These are phyloP conservation scores for Dryocosmus kuriphilus DNA, from an alignment of 2,888 invertebrate species.

Conservation along the genomic window DNA sequence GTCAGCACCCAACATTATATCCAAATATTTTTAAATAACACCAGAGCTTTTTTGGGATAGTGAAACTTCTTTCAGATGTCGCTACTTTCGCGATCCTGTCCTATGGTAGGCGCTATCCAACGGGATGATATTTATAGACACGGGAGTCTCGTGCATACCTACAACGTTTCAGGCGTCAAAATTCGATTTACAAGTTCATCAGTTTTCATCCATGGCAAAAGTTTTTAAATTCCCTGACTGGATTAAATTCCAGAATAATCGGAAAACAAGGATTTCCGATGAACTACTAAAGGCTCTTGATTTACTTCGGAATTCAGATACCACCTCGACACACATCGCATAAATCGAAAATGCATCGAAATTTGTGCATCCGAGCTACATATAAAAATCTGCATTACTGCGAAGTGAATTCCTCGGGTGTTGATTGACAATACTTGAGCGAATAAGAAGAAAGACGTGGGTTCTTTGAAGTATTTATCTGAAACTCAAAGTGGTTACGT, in stretches of 20 bases:
- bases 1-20: not conserved
- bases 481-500: not conserved
- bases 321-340: not conserved
- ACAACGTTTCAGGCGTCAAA: conserved; percentile 70
- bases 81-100: conserved; percentile 52
- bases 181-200: conserved; percentile 56
- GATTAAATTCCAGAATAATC: not conserved
- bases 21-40: conserved; percentile 4
- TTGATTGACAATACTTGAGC: conserved; percentile 31
- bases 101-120: conserved; percentile 69
- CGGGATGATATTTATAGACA: conserved; percentile 72
- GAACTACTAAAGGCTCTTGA: not conserved
- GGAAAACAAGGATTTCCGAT: not conserved
- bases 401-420: conserved; percentile 20
- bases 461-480: not conserved
- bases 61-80: conserved; percentile 55
- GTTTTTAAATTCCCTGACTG: not conserved
- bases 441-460: not conserved
- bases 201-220: conserved; percentile 50
- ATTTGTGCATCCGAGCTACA: conserved; percentile 18
- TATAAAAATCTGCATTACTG: conserved; percentile 22
- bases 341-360: conserved; percentile 20
- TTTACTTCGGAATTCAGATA: not conserved
- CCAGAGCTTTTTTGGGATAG: conserved; percentile 10
- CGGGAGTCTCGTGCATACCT: conserved; percentile 68